Conservation (phyloP, 2,888 invertebrate genomes). For the Achlya flavicornis region DNA sequence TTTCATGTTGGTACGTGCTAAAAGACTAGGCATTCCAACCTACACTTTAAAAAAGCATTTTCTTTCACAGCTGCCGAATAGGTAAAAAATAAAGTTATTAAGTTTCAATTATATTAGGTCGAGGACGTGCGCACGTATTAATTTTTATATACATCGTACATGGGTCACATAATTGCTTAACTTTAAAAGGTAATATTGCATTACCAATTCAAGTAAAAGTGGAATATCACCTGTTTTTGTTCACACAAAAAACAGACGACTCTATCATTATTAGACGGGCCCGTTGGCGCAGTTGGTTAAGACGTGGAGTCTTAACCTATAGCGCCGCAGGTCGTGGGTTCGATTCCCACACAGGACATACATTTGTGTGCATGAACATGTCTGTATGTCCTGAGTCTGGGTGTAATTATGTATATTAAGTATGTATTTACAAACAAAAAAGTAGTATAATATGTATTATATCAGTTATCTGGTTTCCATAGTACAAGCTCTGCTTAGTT, state of each 20-base stretch:
- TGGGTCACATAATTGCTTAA: neutral
- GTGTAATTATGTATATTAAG: too few relatives aligned
- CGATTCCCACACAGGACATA: too few relatives aligned
- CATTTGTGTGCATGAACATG: too few relatives aligned
- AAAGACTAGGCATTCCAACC: neutral
- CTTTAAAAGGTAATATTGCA: neutral
- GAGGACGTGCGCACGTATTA: neutral
- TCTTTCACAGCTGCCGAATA: slow-evolving; percentile 14
- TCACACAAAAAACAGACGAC: neutral
- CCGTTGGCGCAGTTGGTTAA: too few relatives aligned
- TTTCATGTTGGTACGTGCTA: neutral
- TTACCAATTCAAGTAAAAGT: neutral
- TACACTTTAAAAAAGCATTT: neutral
- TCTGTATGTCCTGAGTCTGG: too few relatives aligned
- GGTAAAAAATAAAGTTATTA: slow-evolving; percentile 4
- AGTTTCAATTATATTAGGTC: neutral
- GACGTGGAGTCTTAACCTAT: too few relatives aligned
- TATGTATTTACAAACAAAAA: too few relatives aligned
- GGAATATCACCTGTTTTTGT: slow-evolving; percentile 2
- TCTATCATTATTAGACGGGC: neutral
- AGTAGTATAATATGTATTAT: neutral
- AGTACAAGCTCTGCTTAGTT: too few relatives aligned
- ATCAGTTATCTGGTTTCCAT: too few relatives aligned
- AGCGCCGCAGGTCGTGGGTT: too few relatives aligned
- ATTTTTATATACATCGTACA: too few relatives aligned